A percentile compares a stretch with the other conserved stretches of the same genome.
phyloP scores from a whole-genome alignment of 2,888 invertebrate genomes.

The Drosophila histrio region DNA sequence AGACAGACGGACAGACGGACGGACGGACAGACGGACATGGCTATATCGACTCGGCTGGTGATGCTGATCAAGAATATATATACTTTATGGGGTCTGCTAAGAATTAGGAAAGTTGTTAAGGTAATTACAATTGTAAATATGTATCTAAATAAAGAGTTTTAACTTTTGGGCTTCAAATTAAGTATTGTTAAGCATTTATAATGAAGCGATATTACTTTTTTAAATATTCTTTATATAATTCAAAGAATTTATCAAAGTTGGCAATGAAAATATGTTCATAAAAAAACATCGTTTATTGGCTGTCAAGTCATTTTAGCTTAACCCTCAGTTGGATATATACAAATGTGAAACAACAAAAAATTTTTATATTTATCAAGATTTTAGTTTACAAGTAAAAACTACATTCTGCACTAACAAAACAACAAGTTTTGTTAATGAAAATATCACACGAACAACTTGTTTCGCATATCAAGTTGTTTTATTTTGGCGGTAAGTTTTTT shows the following conservation, averaged over 20 bases:
- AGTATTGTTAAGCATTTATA: too few relatives aligned
- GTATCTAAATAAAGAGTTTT: too few relatives aligned
- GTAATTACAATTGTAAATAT: too few relatives aligned
- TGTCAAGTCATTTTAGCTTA: slow-evolving; percentile 39
- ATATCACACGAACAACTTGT: slow-evolving; percentile 1
- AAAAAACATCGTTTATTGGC: not conserved
- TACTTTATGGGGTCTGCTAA: too few relatives aligned
- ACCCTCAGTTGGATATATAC: slow-evolving; percentile 47
- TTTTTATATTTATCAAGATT: slow-evolving; percentile 48
- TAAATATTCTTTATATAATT: too few relatives aligned
- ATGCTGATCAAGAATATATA: too few relatives aligned
- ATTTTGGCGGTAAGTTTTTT: slow-evolving; percentile 35
- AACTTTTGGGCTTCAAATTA: too few relatives aligned
- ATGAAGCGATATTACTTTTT: not conserved
- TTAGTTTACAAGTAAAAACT: slow-evolving; percentile 43
- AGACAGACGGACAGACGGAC: too few relatives aligned
- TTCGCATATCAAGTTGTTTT: slow-evolving; percentile 19
- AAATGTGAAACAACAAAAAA: slow-evolving; percentile 49
- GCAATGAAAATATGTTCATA: slow-evolving; percentile 6
- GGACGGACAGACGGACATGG: too few relatives aligned
- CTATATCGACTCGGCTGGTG: too few relatives aligned
- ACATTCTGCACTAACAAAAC: slow-evolving; percentile 14
- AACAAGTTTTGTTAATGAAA: slow-evolving; percentile 16
- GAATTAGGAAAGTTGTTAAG: too few relatives aligned
- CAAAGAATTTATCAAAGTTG: slow-evolving; percentile 14